Evolutionary conservation across 1,140 invertebrate genomes (phyloP), one percentile per base, ranked within the genome.

Genomic region (Drosophila virilis): DNA sequence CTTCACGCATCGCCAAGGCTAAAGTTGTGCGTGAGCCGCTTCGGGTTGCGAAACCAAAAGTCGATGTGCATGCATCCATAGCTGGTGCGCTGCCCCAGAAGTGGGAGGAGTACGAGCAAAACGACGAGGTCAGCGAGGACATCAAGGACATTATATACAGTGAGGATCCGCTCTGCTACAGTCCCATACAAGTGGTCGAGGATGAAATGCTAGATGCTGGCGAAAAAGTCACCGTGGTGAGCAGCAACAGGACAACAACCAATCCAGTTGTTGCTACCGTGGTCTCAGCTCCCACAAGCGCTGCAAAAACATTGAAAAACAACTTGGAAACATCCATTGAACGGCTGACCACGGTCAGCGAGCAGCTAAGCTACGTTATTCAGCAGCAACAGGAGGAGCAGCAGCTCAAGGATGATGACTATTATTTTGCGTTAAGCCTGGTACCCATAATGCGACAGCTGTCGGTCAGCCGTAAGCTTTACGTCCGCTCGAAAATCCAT

Each of bases 141-240:
- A 88, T 88, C 33, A 88, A 88, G 69, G 83, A 88, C 22, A 88
- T 88, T n/a, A 88, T 88, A 37, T 88, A 88, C 54, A 88, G 69
- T 54, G 83, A 88, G 45, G 83, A 88, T 59, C 83, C 83, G 17
- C 69, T 88, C n/a, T 88, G 83, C 62, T 88, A 88, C 55, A 88
- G 83, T 32, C 83, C 83, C 37, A 88, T 88, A n/a, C 84, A 88
- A 55, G 83, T 89, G 8, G 77, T 89, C 40, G 83, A 88, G 8
- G 83, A 88, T 15, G 83, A 89, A 13, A 72, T 67, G n/a, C 38
- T 78, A 8, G 78, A 82, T 6, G 7, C 65, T 3, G 42, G 57
- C 45, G 83, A 79, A 0, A 88, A 83, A 40, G 73, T 88, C 0
- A 79, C 74, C 32, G 46, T 83, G 8, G 55, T 89, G 43, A 65